These are phyloP conservation scores for Chrysochloris asiatica DNA, from an alignment of 2,113 vertebrate species.

Conservation along the genomic window DNA sequence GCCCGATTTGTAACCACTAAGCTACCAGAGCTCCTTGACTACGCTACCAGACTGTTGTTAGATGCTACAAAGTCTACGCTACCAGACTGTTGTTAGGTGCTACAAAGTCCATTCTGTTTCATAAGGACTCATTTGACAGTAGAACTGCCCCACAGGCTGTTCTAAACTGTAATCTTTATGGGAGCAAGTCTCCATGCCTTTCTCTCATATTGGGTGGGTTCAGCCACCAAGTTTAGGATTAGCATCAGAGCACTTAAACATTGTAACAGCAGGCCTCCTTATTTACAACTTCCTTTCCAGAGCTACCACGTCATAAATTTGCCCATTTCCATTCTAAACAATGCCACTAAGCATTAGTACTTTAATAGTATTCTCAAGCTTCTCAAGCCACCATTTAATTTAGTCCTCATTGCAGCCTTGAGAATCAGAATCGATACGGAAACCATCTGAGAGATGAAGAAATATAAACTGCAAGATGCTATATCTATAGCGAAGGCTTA, in stretches of 20 bases:
- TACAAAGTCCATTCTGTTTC: not conserved
- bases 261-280: not conserved
- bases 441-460: not conserved
- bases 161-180: not conserved
- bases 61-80: too few species aligned
- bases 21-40: too few species aligned
- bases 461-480: not conserved
- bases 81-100: too few species aligned
- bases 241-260: not conserved
- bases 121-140: not conserved
- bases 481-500: not conserved
- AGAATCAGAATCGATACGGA: not conserved
- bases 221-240: not conserved
- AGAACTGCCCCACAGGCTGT: not conserved
- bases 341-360: conserved; percentile 1
- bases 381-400: not conserved
- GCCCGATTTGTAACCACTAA: too few species aligned
- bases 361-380: not conserved
- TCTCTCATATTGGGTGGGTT: not conserved
- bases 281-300: not conserved
- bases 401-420: not conserved
- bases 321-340: not conserved
- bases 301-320: not conserved
- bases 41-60: too few species aligned
- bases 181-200: not conserved